Conservation (phyloP, 2,113 vertebrate species). For the Anoura caudifer region DNA sequence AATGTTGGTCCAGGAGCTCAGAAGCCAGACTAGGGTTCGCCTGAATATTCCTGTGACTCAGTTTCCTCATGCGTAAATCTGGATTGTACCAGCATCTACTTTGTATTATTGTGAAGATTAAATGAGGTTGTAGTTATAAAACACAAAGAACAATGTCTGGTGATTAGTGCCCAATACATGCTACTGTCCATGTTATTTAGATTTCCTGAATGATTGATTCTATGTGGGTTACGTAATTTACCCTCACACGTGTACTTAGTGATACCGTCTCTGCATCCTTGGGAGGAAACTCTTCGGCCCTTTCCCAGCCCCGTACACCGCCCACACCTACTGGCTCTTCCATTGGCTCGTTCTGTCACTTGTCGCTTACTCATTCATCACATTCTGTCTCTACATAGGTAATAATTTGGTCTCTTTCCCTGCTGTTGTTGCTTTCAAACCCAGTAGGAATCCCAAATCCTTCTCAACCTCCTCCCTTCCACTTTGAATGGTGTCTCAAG, state of each 20-base stretch:
- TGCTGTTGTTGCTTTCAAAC: not conserved
- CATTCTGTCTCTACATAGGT: not conserved
- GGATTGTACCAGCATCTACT: not conserved
- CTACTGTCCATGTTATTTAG: not conserved
- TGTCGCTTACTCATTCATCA: not conserved
- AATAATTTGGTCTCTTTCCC: not conserved
- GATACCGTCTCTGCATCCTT: not conserved
- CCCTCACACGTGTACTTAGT: not conserved
- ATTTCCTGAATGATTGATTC: not conserved
- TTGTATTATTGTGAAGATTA: not conserved
- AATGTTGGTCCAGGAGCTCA: not conserved
- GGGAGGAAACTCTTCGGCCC: not conserved
- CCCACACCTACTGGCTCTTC: fast-evolving
- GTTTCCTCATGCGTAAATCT: not conserved
- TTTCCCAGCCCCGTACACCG: fast-evolving
- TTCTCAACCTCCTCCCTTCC: not conserved
- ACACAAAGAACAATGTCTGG: not conserved
- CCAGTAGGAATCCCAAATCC: not conserved
- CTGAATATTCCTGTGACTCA: not conserved
- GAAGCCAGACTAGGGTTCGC: not conserved
- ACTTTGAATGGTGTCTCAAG: not conserved
- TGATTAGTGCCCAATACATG: not conserved
- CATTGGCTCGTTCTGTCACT: not conserved
- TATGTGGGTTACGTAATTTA: not conserved
- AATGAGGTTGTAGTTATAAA: not conserved